Evolutionary conservation across 35 echinoderm and acorn worm species (phyloP), one percentile per base, ranked within the genome.

Genomic region (Stichopus chloronotus): DNA sequence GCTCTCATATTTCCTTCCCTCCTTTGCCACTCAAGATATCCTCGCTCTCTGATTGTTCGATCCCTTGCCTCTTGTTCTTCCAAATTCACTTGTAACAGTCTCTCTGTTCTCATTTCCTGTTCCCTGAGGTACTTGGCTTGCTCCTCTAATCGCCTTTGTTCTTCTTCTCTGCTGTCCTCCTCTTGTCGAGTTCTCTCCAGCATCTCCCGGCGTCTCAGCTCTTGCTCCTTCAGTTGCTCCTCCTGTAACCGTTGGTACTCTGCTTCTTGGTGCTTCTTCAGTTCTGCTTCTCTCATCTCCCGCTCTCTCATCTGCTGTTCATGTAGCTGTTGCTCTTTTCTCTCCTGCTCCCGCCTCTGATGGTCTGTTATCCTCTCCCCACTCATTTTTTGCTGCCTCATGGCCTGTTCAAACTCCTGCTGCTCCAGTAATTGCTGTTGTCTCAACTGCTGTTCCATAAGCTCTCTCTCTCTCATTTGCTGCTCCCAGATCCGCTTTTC

Each of bases 381-480:
- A 4, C 57, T 58, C 82, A n/a, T 59, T 7, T 58, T 19, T 53
- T 58, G 82, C 17, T 19, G 13, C 69, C 13, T 74, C 69, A 7
- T n/a, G 6, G 69, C 7, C 13, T 21, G 19, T 55, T 85, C 82
- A 16, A 85, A 25, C 57, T 85, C 55, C 16, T 85, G 53, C n/a
- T 85, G 82, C 55, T 85, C 82, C 17, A 85, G 9, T 20, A 58
- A 58, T 23, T 85, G 82, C 82, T 85, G 82, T 7, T 85, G 82
- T 22, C 56, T 85, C 56, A 85, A 53, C 82, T 85, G 82, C 22
- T 85, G 82, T n/a, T 85, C 82, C 82, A 85, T 85, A 9, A 85
- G 57, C 52, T 85, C 82, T 23, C 57, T 85, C 24, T 85, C 82
- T 58, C 82, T 57, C 82, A 85, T 85, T 53, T 85, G 82, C 9